A percentile compares a stretch with the other conserved stretches of the same genome.
Conservation (phyloP, 1,140 invertebrate species). For the Marisa cornuarietis region DNA sequence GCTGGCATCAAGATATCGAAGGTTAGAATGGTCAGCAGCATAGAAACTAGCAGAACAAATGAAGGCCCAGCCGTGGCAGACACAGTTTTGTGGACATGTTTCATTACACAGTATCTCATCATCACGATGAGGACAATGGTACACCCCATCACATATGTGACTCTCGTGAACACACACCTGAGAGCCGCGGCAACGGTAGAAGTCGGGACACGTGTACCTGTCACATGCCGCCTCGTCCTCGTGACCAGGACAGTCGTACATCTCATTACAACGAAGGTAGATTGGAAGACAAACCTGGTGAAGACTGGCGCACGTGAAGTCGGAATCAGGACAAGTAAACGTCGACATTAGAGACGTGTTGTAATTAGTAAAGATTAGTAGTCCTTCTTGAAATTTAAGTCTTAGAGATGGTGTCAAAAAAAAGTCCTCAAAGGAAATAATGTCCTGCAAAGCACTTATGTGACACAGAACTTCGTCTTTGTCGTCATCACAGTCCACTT, state of each 20-base stretch:
- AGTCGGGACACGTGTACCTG: conserved; percentile 17
- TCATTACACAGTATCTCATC: conserved; percentile 27
- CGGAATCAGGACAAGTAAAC: neutral
- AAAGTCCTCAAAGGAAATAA: neutral
- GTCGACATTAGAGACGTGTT: neutral
- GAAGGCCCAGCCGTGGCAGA: conserved; percentile 11
- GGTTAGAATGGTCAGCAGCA: neutral
- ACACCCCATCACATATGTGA: conserved; percentile 13
- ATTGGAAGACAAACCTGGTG: neutral
- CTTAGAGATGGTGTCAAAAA: neutral
- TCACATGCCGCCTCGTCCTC: conserved; percentile 6
- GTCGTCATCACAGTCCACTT: neutral
- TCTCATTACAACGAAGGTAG: neutral
- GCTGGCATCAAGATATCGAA: conserved; percentile 1
- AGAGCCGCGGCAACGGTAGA: conserved; percentile 18
- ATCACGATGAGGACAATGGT: conserved; percentile 25
- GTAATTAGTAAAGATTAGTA: neutral
- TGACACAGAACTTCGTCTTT: neutral
- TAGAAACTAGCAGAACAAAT: neutral
- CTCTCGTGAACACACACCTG: conserved; percentile 11
- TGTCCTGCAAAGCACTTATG: neutral
- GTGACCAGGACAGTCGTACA: conserved; percentile 5
- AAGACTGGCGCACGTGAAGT: neutral
- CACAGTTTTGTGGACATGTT: conserved; percentile 42
- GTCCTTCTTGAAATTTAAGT: neutral